phyloP scores from a whole-genome alignment of 2,113 vertebrate genomes.

The Aegithalos caudatus region DNA sequence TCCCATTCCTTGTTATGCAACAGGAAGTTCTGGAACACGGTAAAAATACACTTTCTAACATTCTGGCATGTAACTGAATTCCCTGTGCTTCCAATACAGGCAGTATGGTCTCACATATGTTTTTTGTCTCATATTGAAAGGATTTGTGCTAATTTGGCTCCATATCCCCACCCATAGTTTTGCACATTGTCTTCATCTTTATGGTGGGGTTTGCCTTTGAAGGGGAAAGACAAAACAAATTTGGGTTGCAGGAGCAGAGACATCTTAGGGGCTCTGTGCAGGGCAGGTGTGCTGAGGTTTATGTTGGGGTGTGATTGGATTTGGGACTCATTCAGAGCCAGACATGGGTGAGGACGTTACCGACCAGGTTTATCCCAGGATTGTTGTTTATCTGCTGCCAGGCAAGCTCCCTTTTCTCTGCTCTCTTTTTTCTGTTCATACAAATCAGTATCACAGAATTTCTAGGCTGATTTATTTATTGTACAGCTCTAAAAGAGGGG shows the following conservation, averaged over 20 bases:
- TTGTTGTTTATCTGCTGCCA: not conserved
- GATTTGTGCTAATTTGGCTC: constrained; percentile 15
- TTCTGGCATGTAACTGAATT: not conserved
- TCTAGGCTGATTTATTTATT: too few species aligned
- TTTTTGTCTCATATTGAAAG: constrained; percentile 17
- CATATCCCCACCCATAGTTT: not conserved
- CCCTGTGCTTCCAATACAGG: not conserved
- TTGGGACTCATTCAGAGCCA: not conserved
- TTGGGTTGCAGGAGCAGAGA: not conserved
- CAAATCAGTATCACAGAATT: not conserved
- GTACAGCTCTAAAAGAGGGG: not conserved
- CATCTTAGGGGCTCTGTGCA: not conserved
- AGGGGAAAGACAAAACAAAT: not conserved
- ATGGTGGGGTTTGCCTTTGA: not conserved
- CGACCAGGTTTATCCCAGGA: not conserved
- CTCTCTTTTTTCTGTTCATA: not conserved
- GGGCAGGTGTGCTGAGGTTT: not conserved
- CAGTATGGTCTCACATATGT: constrained; percentile 8
- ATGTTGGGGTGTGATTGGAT: not conserved
- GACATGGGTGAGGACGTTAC: not conserved
- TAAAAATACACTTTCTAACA: constrained; percentile 1
- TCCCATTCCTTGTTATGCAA: not conserved
- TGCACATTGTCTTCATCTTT: not conserved
- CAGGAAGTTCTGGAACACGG: not conserved
- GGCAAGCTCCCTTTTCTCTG: not conserved